Conservation (phyloP, 2,888 invertebrate genomes). For the Helobdella robusta region DNA sequence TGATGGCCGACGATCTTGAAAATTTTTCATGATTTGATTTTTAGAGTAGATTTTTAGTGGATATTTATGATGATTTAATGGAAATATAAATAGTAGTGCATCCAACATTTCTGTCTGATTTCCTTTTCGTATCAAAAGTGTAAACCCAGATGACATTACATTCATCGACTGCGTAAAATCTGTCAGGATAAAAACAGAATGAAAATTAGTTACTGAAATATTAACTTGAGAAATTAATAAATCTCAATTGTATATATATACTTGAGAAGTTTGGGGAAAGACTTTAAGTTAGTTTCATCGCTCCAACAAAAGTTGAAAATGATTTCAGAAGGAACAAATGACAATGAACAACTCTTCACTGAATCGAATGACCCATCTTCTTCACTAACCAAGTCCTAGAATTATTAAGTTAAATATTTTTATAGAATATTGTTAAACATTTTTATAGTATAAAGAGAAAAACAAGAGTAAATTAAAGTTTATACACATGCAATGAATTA, state of each 20-base stretch:
- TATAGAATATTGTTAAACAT: too few species aligned
- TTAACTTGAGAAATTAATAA: background rate
- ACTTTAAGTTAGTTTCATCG: constrained; percentile 38
- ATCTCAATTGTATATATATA: constrained; percentile 12
- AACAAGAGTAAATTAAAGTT: too few species aligned
- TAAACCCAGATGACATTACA: constrained; percentile 41
- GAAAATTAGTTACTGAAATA: background rate
- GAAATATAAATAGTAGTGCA: background rate
- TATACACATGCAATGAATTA: too few species aligned
- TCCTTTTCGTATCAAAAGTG: constrained; percentile 40
- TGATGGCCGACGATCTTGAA: constrained; percentile 58
- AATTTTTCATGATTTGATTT: background rate
- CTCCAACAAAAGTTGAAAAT: too few species aligned
- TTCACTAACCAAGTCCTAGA: too few species aligned
- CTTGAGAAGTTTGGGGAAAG: constrained; percentile 31
- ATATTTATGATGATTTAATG: background rate
- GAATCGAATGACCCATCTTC: too few species aligned
- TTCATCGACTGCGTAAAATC: constrained; percentile 42
- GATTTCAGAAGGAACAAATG: too few species aligned
- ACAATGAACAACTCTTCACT: too few species aligned
- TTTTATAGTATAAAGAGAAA: too few species aligned
- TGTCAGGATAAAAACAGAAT: constrained; percentile 30
- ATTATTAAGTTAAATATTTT: too few species aligned
- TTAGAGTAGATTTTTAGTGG: background rate
- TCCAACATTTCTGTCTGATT: constrained; percentile 37